Evolutionary conservation across 1,140 invertebrate genomes (phyloP), one percentile per base, ranked within the genome.

Genomic region (Drosophila melanica): DNA sequence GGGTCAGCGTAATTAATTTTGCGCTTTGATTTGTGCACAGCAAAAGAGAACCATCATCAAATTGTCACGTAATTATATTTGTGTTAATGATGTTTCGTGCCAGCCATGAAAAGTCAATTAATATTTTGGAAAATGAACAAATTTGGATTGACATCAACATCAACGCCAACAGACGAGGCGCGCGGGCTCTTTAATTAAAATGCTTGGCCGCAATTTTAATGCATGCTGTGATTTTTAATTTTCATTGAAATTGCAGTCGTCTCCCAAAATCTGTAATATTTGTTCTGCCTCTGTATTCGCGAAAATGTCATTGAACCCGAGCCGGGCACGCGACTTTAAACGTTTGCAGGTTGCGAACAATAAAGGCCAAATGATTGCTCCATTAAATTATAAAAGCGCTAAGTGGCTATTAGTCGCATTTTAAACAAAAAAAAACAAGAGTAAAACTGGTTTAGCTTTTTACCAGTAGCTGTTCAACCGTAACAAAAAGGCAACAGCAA

Each of bases 21-120:
- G 66, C 62, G 72, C 77, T 86, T 59, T 55, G 76, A 74, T 72
- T 77, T 73, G 73, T 63, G 54, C 67, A 47, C 35, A 45, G 44
- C 50, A 69, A 51, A 51, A 42, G 66, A 65, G 53, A 80, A 89
- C 68, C 80, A 77, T 75, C 80, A 84, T 75, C 80, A 84, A 89
- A 89, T 89, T 89, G 84, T 89, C 84, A 89, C 84, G 84, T 89
- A 89, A 89, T 89, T 89, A 89, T 89, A 89, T 89, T 89, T 89
- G 74, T 76, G 69, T 79, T 90, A 89, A 89, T 89, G 80, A 89
- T 84, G 80, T 80, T 74, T 73, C 53, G 74, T 65, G 63, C 76
- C 59, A 54, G 70, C 79, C 74, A 78, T 70, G 54, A 89, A 86
- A 89, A 90, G 84, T 89, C 84, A 89, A 89, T 89, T 89, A 89